Conservation (phyloP, 2,888 invertebrate species). For the Salpingus planirostris region DNA sequence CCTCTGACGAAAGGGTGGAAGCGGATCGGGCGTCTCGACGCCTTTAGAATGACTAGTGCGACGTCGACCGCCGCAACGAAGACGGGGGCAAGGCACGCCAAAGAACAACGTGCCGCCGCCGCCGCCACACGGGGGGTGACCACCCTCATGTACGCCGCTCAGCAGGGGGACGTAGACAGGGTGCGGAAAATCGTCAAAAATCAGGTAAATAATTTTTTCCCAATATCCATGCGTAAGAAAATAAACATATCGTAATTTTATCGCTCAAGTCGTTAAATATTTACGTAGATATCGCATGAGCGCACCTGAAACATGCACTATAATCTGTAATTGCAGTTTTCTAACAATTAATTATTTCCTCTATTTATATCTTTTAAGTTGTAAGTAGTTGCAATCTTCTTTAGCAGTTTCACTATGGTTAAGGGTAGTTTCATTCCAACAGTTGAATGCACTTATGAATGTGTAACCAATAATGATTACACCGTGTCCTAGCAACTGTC, state of each 20-base stretch:
- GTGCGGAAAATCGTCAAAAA: constrained; percentile 67
- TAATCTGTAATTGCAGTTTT: no score
- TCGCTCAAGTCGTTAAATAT: no score
- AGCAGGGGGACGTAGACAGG: constrained; percentile 72
- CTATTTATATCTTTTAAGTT: no score
- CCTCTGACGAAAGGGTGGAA: constrained; percentile 10
- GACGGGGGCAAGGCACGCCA: constrained; percentile 10
- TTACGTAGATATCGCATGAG: no score
- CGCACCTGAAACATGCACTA: no score
- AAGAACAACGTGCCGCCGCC: constrained; percentile 10
- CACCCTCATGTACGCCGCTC: constrained; percentile 85
- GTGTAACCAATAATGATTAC: constrained; percentile 25
- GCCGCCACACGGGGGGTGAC: constrained; percentile 51
- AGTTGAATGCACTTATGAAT: constrained; percentile 22
- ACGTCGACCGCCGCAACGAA: constrained; percentile 13
- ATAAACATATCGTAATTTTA: no score
- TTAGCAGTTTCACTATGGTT: neutral
- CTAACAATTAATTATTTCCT: no score
- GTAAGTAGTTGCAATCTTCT: no score
- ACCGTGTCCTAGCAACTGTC: constrained; percentile 31
- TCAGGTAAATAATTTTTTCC: no score
- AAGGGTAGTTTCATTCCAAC: constrained; percentile 4
- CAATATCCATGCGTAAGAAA: no score
- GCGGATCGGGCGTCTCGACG: constrained; percentile 17
- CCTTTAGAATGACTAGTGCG: constrained; percentile 21